Base-by-base conservation (phyloP, 2,888 invertebrate genomes). In the Auanema freiburgensis region DNA sequence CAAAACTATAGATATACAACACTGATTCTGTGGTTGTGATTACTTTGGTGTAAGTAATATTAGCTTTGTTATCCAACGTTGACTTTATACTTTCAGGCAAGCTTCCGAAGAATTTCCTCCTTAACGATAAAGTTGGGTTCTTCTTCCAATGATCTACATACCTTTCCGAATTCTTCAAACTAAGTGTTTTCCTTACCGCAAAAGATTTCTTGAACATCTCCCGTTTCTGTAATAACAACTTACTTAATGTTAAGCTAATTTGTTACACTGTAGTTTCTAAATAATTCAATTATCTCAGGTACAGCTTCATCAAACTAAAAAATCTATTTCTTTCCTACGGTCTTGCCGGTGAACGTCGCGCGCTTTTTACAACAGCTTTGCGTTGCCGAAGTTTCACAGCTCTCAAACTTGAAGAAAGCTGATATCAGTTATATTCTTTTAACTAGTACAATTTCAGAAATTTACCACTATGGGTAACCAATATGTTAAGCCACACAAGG, bases 171-270 rank as follows among this genome's bases (percentile, higher is more conserved):
- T 71, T 78, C 53, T 77, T 60, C 41, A 79, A 60, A 65, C 75
- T 79, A 33, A 76, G 70, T 59, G 77, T 81, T 57, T 71, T 77
- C 63, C 78, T 79, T 11, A 77, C 72, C 21, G 56, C 65, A 63
- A 79, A 79, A 24, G 74, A 74, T 56, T 78, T 78, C 58, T 69
- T 68, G 62, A 79, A 79, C 79, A 79, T 79, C 25, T 54, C 40
- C 40, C 4, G 21, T 46, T 18, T 21, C 16, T 46, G 46, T 46
- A 46, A 16, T 18, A 46, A 3, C 3, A 10, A 46, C 33, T 8
- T 33, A 8, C 8, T 33, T 5, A 33, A 8, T 33, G 8, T 33
- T 33, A 33, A 33, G n/a, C n/a, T n/a, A n/a, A n/a, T n/a, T n/a
- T n/a, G n/a, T n/a, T n/a, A n/a, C n/a, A n/a, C n/a, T n/a, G n/a